Base-by-base conservation (phyloP, 2,797 vertebrate species). In the Artibeus lituratus region DNA sequence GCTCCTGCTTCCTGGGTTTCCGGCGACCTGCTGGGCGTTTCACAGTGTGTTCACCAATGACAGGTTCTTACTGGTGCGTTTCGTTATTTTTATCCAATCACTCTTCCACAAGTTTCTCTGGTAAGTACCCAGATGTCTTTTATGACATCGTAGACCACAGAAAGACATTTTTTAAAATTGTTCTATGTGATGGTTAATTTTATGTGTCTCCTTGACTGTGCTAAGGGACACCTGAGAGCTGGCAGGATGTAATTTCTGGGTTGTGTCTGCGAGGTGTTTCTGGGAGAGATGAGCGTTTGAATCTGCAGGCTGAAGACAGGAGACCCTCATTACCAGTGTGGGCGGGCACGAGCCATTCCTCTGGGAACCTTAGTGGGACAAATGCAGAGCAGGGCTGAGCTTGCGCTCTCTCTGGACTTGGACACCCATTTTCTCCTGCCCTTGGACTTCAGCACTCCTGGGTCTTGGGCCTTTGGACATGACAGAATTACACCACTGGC, bases 321-420 rank as follows among this genome's bases (percentile, higher is more conserved):
- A 42, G 6, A 21, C 14, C 3, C 7, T 24, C 5, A 3, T 37
- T 29, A 15, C 15, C n/a, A 5, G 10, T 6, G 44, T 9, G 57
- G 16, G 12, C 12, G 2, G n/a, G 24, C 10, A 10, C 7, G 12
- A 5, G n/a, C 29, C 7, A 22, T 1, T 19, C 12, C 22, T 37
- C 7, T 7, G 24, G 16, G 7, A 4, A 7, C 2, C 22, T 42
- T 9, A 39, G 7, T 18, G 15, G 26, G 37, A 47, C 32, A 59
- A 26, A 51, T 8, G 35, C 83, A 49, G 24, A 83, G 18, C 15
- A 12, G 26, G 18, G 39, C 26, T 16, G 14, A 18, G 5, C 59
- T n/a, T 42, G 0, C 32, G 44, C 14, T 39, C 70, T 2, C 1
- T 35, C 5, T 59, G 76, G 12, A 53, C 42, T 19, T 37, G 29